Evolutionary conservation across 2,797 vertebrate species (phyloP).

Genomic region (Nasua narica): DNA sequence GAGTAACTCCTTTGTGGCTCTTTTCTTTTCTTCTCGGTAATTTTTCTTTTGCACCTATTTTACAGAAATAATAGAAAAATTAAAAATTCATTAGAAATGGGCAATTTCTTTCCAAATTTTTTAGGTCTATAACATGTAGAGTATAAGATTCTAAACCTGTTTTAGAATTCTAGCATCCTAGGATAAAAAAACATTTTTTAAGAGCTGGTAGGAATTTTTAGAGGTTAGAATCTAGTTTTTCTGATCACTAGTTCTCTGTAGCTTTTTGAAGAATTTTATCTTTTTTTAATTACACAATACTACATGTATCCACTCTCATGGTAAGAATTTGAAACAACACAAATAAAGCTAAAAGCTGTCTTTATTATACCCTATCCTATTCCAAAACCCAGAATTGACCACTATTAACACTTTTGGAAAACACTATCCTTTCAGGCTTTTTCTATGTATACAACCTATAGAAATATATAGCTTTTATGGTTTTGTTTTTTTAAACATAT

Average conservation of each 20-base stretch:
- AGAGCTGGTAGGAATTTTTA: neutral
- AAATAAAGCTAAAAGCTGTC: neutral
- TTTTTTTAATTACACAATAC: neutral
- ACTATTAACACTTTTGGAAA: neutral
- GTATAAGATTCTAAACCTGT: neutral
- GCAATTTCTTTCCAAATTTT: neutral
- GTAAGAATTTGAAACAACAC: slow-evolving; percentile 11
- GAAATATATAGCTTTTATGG: neutral
- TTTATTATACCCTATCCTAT: neutral
- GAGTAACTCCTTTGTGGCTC: slow-evolving; percentile 97
- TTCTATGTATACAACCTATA: neutral
- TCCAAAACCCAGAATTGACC: neutral
- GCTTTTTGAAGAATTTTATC: neutral
- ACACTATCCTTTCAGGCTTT: neutral
- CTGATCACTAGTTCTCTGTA: neutral
- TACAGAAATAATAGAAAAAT: slow-evolving; percentile 64
- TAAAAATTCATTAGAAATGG: slow-evolving; percentile 33
- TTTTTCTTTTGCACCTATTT: slow-evolving; percentile 98
- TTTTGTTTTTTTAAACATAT: slow-evolving; percentile 9
- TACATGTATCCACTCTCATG: neutral
- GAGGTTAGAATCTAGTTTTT: neutral
- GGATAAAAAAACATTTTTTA: neutral
- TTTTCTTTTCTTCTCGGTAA: slow-evolving; percentile 98
- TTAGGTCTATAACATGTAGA: neutral
- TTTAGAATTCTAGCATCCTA: slow-evolving; percentile 25